Evolutionary conservation across 1,140 invertebrate genomes (phyloP), one percentile per base, ranked within the genome.

Genomic region (Galendromus occidentalis): DNA sequence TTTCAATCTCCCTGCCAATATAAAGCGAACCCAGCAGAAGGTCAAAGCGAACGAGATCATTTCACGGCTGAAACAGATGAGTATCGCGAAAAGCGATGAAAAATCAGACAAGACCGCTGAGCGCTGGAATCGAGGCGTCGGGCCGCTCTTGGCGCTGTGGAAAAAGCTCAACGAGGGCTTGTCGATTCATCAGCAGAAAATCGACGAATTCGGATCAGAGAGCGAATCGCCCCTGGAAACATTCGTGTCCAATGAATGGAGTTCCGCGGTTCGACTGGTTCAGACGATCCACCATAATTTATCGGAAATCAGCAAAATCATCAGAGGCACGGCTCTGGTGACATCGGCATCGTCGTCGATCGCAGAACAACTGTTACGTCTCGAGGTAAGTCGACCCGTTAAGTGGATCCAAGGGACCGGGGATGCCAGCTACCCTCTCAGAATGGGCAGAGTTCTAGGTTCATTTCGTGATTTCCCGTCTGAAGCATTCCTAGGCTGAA

Each of bases 1-100:
- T 69, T 88, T 90, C 75, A 86, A 86, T 9, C 73, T 91, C 12
- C 86, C 88, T 1, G 82, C 82, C 63, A 91, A 91, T 72, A 86
- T 90, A 64, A 83, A 87, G 67, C 76, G 83, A 66, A 83, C 85
- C 63, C 85, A 85, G 78, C 85, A 91, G 74, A 79, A 82, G 67
- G 83, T 82, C 41, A 79, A 80, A 14, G 84, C 84, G 64, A 74
- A 75, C 29, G 74, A 79, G 64, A 80, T 86, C 9, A 80, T 89
- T 47, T 70, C 74, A 9, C 80, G 85, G 68, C 75, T 91, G 1
- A 83, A 82, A 79, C 74, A 69, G 0, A 68, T 70, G 66, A 68
- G 71, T 42, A 69, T 71, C 7, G 68, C 65, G 14, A 71, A 72
- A 65, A 69, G 66, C 14, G 70, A 70, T 18, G 68, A 70, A 9